Base-by-base conservation (phyloP, 2,113 vertebrate species). In the Ammodytes marinus region DNA sequence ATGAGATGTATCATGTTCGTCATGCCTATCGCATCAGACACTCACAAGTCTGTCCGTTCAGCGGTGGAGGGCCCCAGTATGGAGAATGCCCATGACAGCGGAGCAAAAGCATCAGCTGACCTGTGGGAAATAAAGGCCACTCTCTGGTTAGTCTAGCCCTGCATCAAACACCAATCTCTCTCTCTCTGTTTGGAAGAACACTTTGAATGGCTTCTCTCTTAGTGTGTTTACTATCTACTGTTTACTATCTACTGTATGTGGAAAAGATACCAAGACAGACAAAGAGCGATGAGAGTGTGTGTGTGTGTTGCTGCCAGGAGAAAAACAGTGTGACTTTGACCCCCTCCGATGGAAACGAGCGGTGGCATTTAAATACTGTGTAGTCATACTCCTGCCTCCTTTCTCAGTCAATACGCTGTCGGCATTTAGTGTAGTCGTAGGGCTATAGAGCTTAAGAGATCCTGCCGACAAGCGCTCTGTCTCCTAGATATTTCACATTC, bases 1-100 rank as follows among this genome's bases (percentile, higher is more conserved):
- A 94, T 93, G 91, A 91, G 89, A 92, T 92, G 92, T 92, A 92
- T 93, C 92, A 88, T 92, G 93, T 92, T 87, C 64, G 91, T 94
- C 91, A 94, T 91, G 91, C 86, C 85, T 54, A 52, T 83, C 65
- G 85, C 88, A 83, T 86, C 85, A 86, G 79, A 90, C 87, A 87
- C 71, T 73, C 73, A 69, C 79, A 79, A 61, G 13, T 82, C 83
- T 83, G 79, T 88, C 83, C 14, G 8, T 77, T 77, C 69, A 35
- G 69, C 15, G 4, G 42, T 49, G 52, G 69, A 74, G 85, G 65
- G 27, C 57, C 8, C 27, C 74, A 74, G 77, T 71, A 50, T 37
- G 73, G 77, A 82, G 73, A 80, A 84, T 72, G 71, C 70, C 74
- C 65, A 37, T 69, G 85, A 75, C 27, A 67, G 81, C 65, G 79